Evolutionary conservation across 2,113 vertebrate genomes (phyloP).

Genomic region (Seriola quinqueradiata): DNA sequence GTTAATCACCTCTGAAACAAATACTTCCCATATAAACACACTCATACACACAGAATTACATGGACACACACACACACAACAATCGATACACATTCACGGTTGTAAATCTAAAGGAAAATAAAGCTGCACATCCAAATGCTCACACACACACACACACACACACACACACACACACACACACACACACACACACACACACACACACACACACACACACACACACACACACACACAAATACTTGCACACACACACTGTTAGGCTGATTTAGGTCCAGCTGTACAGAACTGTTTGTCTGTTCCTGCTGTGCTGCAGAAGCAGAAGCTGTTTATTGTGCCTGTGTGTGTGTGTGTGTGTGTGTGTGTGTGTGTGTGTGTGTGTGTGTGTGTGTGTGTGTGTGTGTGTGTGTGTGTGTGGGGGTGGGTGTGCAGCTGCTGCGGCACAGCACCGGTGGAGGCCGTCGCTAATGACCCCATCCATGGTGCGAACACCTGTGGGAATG

Average conservation of each 20-base stretch:
- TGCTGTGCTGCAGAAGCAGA: constrained; percentile 20
- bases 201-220: neutral
- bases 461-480: constrained; percentile 50
- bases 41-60: neutral
- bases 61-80: neutral
- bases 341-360: constrained; percentile 6
- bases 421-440: neutral
- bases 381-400: constrained; percentile 2
- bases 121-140: too few species aligned
- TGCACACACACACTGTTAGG: neutral
- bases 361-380: constrained; percentile 4
- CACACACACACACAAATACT: neutral
- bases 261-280: constrained; percentile 22
- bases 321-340: constrained; percentile 29
- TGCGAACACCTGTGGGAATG: constrained; percentile 54
- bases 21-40: constrained; percentile 12
- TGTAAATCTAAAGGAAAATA: neutral
- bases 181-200: neutral
- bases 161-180: neutral
- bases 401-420: constrained; percentile 8
- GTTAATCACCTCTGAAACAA: constrained; percentile 54
- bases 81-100: constrained; percentile 7
- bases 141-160: neutral
- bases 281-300: constrained; percentile 15
- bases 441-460: constrained; percentile 16